Conservation (phyloP, 2,888 invertebrate species). For the Xanthorhoe spadicearia region DNA sequence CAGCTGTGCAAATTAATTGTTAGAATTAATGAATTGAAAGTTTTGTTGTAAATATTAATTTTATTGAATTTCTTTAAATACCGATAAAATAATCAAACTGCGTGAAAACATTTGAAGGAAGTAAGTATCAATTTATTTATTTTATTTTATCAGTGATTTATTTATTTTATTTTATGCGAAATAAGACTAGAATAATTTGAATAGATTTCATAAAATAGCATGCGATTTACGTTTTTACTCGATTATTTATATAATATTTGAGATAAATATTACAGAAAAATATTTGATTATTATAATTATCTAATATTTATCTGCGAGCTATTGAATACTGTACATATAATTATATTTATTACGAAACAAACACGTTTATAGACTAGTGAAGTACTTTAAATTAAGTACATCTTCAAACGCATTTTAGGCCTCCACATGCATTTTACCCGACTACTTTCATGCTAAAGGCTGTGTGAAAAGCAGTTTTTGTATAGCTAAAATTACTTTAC, state of each 20-base stretch:
- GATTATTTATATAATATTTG: no score
- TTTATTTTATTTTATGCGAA: not conserved
- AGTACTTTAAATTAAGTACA: conserved; percentile 13
- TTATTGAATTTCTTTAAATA: no score
- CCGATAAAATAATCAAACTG: not conserved
- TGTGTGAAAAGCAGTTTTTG: no score
- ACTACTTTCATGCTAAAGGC: not conserved
- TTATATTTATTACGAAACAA: not conserved
- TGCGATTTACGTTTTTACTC: not conserved
- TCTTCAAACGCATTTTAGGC: conserved; percentile 7
- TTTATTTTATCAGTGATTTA: not conserved
- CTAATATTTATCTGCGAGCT: not conserved
- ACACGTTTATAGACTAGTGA: conserved; percentile 11
- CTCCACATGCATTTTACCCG: conserved; percentile 4
- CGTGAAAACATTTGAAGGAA: no score
- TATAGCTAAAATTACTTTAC: no score
- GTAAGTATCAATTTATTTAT: not conserved
- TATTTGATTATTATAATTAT: no score
- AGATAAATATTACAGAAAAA: no score
- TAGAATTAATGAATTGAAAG: no score
- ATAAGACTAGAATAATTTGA: not conserved
- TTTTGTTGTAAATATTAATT: no score
- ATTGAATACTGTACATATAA: not conserved
- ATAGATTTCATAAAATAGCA: conserved; percentile 13
- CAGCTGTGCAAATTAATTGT: no score